A percentile compares a stretch with the other conserved stretches of the same genome.
Conservation (phyloP, 92 coral and sea anemone genomes). For the Parazoanthus atlanticus region DNA sequence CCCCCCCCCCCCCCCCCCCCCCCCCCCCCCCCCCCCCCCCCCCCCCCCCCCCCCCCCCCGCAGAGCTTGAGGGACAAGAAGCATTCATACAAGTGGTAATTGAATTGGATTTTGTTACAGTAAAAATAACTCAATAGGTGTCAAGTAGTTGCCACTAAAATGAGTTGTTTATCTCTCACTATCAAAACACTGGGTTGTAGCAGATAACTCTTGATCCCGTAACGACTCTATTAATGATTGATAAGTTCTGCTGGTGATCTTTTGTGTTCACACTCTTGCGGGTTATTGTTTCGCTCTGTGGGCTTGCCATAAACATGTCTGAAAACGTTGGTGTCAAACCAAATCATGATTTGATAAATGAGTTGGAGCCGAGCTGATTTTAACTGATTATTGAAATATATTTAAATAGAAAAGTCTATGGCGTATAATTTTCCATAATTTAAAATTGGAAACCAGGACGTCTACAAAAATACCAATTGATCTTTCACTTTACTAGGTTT, state of each 20-base stretch:
- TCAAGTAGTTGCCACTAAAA: neutral
- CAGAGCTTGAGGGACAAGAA: too few relatives aligned
- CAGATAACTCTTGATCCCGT: constrained; percentile 42
- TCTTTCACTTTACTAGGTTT: too few relatives aligned
- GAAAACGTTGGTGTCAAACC: neutral
- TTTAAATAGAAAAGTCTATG: too few relatives aligned
- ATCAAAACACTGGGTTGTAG: neutral
- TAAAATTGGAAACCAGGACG: neutral
- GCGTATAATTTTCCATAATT: neutral
- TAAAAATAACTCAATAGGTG: neutral
- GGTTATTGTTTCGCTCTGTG: constrained; percentile 16
- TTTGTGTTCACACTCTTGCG: neutral
- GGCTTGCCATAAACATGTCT: constrained; percentile 6
- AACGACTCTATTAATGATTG: constrained; percentile 11
- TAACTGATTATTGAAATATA: neutral
- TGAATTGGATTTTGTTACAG: neutral
- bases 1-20: too few relatives aligned
- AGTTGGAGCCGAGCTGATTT: neutral
- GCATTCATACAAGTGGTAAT: neutral
- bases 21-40: too few relatives aligned
- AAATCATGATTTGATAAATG: neutral
- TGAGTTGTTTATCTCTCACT: neutral
- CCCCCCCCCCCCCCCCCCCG: too few relatives aligned
- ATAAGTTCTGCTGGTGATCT: constrained; percentile 18
- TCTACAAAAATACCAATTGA: neutral